phyloP scores from a whole-genome alignment of 2,888 invertebrate species.

The Phrixothrix hirtus region DNA sequence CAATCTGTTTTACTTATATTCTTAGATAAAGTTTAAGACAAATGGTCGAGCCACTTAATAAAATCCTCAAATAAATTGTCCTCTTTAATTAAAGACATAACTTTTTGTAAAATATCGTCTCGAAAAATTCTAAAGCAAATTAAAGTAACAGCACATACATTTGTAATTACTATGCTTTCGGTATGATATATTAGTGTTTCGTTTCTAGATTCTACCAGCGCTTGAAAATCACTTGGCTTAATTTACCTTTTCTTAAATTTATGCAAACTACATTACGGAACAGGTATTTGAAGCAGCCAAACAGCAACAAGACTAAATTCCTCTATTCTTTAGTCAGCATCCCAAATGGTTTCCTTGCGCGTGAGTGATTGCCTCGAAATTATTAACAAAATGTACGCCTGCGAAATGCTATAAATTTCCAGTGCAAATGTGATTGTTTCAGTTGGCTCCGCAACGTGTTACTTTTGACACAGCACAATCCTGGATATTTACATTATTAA shows the following conservation, averaged over 20 bases:
- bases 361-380: slow-evolving; percentile 27
- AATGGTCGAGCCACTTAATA: too few relatives aligned
- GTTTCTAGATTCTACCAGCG: too few relatives aligned
- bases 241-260: neutral
- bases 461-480: slow-evolving; percentile 28
- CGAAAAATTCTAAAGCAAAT: too few relatives aligned
- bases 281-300: slow-evolving; percentile 1
- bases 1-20: too few relatives aligned
- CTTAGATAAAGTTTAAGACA: too few relatives aligned
- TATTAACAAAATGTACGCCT: slow-evolving; percentile 27
- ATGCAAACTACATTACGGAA: neutral
- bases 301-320: slow-evolving; percentile 17
- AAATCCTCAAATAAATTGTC: too few relatives aligned
- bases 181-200: too few relatives aligned
- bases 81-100: too few relatives aligned
- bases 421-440: slow-evolving; percentile 28
- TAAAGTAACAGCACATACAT: too few relatives aligned
- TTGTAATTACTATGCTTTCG: too few relatives aligned
- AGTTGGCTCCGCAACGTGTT: slow-evolving; percentile 21
- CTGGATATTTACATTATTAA: slow-evolving; percentile 28
- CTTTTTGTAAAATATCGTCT: too few relatives aligned
- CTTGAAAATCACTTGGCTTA: neutral
- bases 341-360: slow-evolving; percentile 19
- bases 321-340: slow-evolving; percentile 19
- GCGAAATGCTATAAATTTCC: slow-evolving; percentile 24